Conservation (phyloP, 2,797 vertebrate species). For the Mionectes olivaceus region DNA sequence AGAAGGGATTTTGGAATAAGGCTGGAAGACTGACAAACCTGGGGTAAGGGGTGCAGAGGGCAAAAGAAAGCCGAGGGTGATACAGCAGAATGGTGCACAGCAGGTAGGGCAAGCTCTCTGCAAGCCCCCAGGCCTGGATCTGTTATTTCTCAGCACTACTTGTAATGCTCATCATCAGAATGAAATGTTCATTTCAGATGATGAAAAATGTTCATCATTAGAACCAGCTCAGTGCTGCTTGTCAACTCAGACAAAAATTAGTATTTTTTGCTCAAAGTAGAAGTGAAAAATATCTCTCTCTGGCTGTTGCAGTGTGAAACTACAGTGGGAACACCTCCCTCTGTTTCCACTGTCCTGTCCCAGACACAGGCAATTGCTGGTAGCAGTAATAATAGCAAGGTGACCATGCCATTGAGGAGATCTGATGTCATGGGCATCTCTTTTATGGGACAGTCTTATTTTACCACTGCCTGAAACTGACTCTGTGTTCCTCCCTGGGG, state of each 20-base stretch:
- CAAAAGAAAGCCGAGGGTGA: not conserved
- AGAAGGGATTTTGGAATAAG: not conserved
- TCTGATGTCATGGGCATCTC: not conserved
- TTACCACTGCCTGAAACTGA: not conserved
- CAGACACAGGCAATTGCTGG: not conserved
- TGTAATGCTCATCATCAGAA: not conserved
- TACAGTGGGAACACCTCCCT: accelerated
- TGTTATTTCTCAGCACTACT: not conserved
- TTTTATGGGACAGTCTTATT: not conserved
- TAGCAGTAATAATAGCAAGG: not conserved
- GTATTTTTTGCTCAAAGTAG: not conserved
- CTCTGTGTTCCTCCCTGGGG: not conserved
- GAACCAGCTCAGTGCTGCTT: not conserved
- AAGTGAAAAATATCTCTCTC: accelerated
- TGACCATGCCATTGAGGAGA: not conserved
- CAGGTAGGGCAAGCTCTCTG: not conserved
- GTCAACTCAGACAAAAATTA: not conserved
- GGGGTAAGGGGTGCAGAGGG: not conserved
- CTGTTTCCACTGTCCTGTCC: not conserved
- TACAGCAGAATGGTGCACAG: accelerated
- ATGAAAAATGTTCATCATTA: no score
- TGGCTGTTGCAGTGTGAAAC: not conserved
- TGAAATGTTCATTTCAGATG: no score
- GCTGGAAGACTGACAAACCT: not conserved
- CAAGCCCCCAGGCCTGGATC: accelerated